phyloP scores from a whole-genome alignment of 2,797 vertebrate genomes.

The Neomorphus geoffroyi region DNA sequence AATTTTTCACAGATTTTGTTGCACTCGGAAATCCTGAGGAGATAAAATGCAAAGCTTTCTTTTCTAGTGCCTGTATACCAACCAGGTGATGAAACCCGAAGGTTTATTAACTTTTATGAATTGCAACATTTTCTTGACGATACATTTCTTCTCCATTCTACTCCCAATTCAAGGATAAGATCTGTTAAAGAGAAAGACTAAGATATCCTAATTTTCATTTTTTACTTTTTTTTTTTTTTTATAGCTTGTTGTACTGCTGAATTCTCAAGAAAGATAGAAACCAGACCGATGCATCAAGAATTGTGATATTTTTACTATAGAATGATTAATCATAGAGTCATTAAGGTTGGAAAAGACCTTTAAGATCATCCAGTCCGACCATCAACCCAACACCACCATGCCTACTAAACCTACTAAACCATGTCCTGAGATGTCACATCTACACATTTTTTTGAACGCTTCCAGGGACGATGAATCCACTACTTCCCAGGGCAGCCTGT shows the following conservation, averaged over 20 bases:
- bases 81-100: neutral
- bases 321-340: too few relatives aligned
- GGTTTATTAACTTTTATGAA: neutral
- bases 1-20: neutral
- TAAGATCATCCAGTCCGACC: too few relatives aligned
- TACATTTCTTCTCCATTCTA: neutral
- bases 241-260: neutral
- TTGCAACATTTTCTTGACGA: neutral
- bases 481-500: too few relatives aligned
- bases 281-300: neutral
- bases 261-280: neutral
- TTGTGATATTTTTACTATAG: neutral
- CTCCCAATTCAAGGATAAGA: neutral
- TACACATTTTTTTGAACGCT: too few relatives aligned
- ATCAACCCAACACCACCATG: too few relatives aligned
- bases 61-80: neutral
- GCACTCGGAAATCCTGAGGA: neutral
- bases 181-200: neutral
- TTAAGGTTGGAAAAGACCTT: too few relatives aligned
- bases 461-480: too few relatives aligned
- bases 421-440: too few relatives aligned
- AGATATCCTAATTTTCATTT: neutral
- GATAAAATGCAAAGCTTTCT: neutral
- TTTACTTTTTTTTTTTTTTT: neutral
- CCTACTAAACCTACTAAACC: too few relatives aligned